Percentiles rank a stretch among this genome's conserved stretches.
Conservation (phyloP, 2,113 vertebrate genomes). For the Hypomesus transpacificus region DNA sequence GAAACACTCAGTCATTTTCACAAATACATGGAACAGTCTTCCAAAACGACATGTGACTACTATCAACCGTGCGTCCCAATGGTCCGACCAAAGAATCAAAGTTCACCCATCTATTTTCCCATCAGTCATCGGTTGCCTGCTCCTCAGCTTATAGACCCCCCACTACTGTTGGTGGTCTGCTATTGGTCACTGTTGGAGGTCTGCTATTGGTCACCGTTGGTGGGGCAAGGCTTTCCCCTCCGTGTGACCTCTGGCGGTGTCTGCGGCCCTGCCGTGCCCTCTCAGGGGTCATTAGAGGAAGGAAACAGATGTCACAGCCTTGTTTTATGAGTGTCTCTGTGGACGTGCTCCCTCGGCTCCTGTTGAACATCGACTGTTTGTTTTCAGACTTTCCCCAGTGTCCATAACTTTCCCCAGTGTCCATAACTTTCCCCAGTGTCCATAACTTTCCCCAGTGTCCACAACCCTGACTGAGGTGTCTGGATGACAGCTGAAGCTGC, state of each 20-base stretch:
- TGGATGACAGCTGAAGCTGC: constrained; percentile 4
- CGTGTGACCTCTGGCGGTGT: constrained; percentile 40
- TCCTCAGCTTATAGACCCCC: constrained; percentile 4
- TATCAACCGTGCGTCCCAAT: neutral
- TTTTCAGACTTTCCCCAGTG: constrained; percentile 38
- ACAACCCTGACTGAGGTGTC: constrained; percentile 3
- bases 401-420: neutral
- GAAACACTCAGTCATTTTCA: neutral
- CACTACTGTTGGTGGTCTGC: constrained; percentile 10
- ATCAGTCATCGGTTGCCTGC: neutral
- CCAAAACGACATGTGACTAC: neutral
- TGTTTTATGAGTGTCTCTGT: constrained; percentile 36
- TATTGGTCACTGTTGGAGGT: constrained; percentile 11
- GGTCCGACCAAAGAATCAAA: neutral
- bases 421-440: constrained; percentile 19
- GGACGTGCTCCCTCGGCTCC: constrained; percentile 19
- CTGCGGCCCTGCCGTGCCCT: constrained; percentile 36
- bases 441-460: neutral
- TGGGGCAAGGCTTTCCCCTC: constrained; percentile 25
- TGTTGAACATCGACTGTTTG: constrained; percentile 32
- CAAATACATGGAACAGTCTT: neutral
- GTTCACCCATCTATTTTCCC: neutral
- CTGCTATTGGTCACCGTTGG: constrained; percentile 8
- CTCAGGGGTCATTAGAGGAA: constrained; percentile 37
- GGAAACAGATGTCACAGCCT: constrained; percentile 50